A percentile compares a stretch with the other conserved stretches of the same genome.
phyloP scores from a whole-genome alignment of 2,888 invertebrate genomes.

The Stenichneumon culpator region DNA sequence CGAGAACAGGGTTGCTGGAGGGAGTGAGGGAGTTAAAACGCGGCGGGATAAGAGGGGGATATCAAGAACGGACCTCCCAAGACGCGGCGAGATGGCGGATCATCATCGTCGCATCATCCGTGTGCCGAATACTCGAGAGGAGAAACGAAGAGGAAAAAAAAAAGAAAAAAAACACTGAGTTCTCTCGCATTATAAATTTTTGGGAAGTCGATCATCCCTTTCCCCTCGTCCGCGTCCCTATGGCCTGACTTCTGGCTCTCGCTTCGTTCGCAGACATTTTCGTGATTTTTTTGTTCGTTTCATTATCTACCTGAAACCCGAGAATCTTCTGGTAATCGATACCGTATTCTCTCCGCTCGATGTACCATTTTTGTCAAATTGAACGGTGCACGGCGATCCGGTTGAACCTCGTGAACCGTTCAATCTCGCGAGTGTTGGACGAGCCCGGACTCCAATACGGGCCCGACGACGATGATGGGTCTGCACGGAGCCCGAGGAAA shows the following conservation, averaged over 20 bases:
- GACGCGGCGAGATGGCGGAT: slow-evolving; percentile 85
- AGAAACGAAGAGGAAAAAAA: slow-evolving; percentile 46
- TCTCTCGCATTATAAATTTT: slow-evolving; percentile 74
- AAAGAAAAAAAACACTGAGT: slow-evolving; percentile 33
- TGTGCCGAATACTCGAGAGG: slow-evolving; percentile 80
- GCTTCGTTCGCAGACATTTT: slow-evolving; percentile 45
- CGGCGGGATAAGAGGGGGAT: slow-evolving; percentile 75
- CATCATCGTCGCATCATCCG: slow-evolving; percentile 84
- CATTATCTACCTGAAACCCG: slow-evolving; percentile 35
- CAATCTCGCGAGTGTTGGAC: slow-evolving; percentile 33
- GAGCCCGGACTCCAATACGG: background rate
- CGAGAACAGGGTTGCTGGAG: slow-evolving; percentile 79
- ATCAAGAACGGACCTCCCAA: slow-evolving; percentile 85
- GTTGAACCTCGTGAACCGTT: slow-evolving; percentile 44
- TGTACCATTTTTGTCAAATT: slow-evolving; percentile 52
- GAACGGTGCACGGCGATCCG: slow-evolving; percentile 39
- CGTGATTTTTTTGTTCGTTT: slow-evolving; percentile 40
- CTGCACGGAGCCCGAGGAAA: slow-evolving; percentile 30
- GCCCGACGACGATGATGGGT: background rate
- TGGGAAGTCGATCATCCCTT: slow-evolving; percentile 72
- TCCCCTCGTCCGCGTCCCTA: slow-evolving; percentile 30
- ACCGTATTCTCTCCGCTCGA: slow-evolving; percentile 17
- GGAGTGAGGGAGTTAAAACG: slow-evolving; percentile 50
- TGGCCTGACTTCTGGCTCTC: slow-evolving; percentile 14
- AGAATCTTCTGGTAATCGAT: slow-evolving; percentile 63